Conservation (phyloP, 1,140 invertebrate species). For the Cydia pomonella region DNA sequence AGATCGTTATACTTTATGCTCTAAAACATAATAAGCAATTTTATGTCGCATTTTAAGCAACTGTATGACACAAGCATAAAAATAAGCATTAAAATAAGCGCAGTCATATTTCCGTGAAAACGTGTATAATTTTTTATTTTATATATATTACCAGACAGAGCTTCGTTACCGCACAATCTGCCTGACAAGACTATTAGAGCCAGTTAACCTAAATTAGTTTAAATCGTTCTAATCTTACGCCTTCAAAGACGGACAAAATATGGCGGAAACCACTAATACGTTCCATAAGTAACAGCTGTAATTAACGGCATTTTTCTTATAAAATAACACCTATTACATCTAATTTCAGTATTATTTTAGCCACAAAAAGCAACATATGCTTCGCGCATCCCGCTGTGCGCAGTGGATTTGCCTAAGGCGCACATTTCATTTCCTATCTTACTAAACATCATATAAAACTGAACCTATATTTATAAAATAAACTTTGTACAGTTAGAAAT, state of each 20-base stretch:
- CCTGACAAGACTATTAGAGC: neutral
- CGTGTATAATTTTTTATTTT: too few relatives aligned
- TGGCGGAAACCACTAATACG: slow-evolving; percentile 3
- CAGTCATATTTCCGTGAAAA: too few relatives aligned
- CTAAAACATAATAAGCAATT: too few relatives aligned
- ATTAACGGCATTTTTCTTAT: slow-evolving; percentile 1
- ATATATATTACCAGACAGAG: neutral
- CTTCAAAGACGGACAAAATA: neutral
- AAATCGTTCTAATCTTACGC: neutral
- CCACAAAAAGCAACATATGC: slow-evolving; percentile 24
- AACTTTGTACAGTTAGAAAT: neutral
- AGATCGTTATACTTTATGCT: too few relatives aligned
- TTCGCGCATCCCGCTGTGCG: neutral
- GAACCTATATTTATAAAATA: neutral
- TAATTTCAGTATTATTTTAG: slow-evolving; percentile 12
- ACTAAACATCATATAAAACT: neutral
- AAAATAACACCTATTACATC: slow-evolving; percentile 23
- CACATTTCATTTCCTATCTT: neutral
- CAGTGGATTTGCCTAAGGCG: neutral
- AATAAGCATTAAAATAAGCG: too few relatives aligned
- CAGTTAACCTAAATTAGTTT: neutral
- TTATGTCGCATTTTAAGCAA: too few relatives aligned
- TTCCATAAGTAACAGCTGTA: neutral
- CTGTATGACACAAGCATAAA: too few relatives aligned
- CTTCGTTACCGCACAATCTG: neutral